Base-by-base conservation (phyloP, 2,888 invertebrate genomes). In the Acleris sparsana region DNA sequence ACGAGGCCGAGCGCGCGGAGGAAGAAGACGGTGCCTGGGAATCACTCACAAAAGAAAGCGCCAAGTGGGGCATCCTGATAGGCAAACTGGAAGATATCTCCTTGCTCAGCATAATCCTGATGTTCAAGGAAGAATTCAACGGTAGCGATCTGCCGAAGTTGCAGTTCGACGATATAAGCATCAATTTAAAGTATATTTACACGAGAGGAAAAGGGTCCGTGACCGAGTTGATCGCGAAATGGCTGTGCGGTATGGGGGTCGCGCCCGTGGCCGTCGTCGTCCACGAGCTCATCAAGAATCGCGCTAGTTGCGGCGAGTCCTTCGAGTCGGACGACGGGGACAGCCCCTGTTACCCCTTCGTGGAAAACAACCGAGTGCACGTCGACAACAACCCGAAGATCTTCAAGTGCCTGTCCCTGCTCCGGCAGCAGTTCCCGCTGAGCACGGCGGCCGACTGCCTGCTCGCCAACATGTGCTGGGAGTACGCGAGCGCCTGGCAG, bases 41-140 rank as follows among this genome's bases (percentile, higher is more conserved):
- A 82, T 95, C 95, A 61, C 94, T 98, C 61, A 96, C 97, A 1
- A 95, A 96, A 72, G 98, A 98, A 80, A 95, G 95, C 75, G 96
- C 97, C 51, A 95, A 96, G 80, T 98, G 98, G 97, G 96, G 96
- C 17, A 89, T 97, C 56, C 89, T 98, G 1, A 96, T 97, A 49
- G 97, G 96, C 62, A 98, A 98, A 90, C 92, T 98, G 53, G 98
- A 98, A 84, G 98, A 98, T 82, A 94, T 97, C 69, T 95, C 97
- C 3, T 94, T 97, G 62, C 92, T 98, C 16, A 95, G 96, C 88
- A 93, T 96, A 73, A 94, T 97, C 62, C 85, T 96, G 68, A 87
- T 93, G 71, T 93, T 89, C 70, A 93, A 90, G 76, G 93, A 92
- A 7, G 77, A 79, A 22, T 87, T 87, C 63, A 77, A 73, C 16